Evolutionary conservation across 1,140 invertebrate genomes (phyloP).

Genomic region (Drosophila nasuta): DNA sequence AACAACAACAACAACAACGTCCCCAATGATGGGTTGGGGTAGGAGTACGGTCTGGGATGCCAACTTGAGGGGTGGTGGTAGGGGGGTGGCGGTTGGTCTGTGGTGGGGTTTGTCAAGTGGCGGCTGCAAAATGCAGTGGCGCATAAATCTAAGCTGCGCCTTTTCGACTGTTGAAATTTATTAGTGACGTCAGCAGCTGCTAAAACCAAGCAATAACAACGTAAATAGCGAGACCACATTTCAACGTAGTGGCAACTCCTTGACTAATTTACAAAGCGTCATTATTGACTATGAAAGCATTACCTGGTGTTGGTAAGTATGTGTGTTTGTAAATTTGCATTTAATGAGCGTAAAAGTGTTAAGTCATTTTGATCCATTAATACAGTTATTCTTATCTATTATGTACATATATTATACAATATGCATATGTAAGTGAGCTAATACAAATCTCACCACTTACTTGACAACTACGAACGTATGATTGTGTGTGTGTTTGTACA

Average conservation of each 20-base stretch:
- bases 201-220: slow-evolving; percentile 7
- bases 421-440: slow-evolving; percentile 17
- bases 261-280: slow-evolving; percentile 39
- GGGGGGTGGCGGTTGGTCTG: slow-evolving; percentile 15
- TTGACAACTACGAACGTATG: background rate
- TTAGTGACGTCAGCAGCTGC: slow-evolving; percentile 47
- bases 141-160: slow-evolving; percentile 58
- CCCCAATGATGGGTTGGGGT: slow-evolving; percentile 43
- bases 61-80: background rate
- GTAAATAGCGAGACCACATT: slow-evolving; percentile 26
- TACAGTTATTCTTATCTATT: slow-evolving; percentile 30
- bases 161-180: slow-evolving; percentile 41
- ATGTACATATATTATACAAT: slow-evolving; percentile 13
- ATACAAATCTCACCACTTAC: slow-evolving; percentile 19
- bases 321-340: background rate
- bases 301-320: slow-evolving; percentile 9
- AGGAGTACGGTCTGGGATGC: slow-evolving; percentile 28
- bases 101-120: slow-evolving; percentile 25
- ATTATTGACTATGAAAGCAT: slow-evolving; percentile 36
- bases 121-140: slow-evolving; percentile 52
- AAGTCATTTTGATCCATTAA: slow-evolving; percentile 39
- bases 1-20: slow-evolving; percentile 6
- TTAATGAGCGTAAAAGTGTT: slow-evolving; percentile 24
- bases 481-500: slow-evolving; percentile 21
- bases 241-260: slow-evolving; percentile 43